Percentiles rank a stretch among this genome's conserved stretches.
Evolutionary conservation across 1,140 invertebrate genomes (phyloP).

Genomic region (Nilaparvata lugens): DNA sequence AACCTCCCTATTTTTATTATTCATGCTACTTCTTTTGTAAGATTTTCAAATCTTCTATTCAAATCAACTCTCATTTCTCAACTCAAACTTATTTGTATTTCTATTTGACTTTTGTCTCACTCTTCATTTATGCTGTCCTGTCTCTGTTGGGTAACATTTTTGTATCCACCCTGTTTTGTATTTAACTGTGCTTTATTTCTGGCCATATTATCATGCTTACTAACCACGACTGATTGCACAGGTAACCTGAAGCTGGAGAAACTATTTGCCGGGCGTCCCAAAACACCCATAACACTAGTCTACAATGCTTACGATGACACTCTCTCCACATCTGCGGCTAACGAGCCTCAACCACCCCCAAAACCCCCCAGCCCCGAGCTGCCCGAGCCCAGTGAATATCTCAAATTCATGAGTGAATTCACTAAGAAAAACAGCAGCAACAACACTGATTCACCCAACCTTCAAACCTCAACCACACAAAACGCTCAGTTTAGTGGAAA

Average conservation of each 20-base stretch:
- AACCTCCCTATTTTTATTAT: too few relatives aligned
- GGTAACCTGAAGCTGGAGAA: slow-evolving; percentile 28
- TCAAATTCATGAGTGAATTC: not conserved
- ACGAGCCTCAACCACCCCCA: slow-evolving; percentile 3
- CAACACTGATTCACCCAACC: too few relatives aligned
- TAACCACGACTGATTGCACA: slow-evolving; percentile 17
- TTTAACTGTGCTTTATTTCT: not conserved
- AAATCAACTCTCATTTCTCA: too few relatives aligned
- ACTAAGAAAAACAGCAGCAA: not conserved
- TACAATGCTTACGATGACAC: slow-evolving; percentile 24
- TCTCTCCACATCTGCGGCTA: slow-evolving; percentile 8
- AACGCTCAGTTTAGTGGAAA: too few relatives aligned
- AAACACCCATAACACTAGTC: slow-evolving; percentile 26
- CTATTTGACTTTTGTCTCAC: not conserved
- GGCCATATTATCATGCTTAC: slow-evolving; percentile 8
- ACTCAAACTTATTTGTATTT: not conserved
- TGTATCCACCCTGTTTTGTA: not conserved
- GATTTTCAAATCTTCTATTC: too few relatives aligned
- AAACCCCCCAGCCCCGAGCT: slow-evolving; percentile 4
- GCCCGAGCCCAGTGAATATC: slow-evolving; percentile 9
- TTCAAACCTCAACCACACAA: too few relatives aligned
- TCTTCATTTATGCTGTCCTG: not conserved
- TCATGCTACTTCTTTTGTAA: too few relatives aligned
- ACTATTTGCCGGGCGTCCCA: slow-evolving; percentile 25
- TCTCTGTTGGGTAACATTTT: too few relatives aligned